These are phyloP conservation scores for Rhorus exstirpatorius DNA, from an alignment of 2,888 invertebrate species.

Conservation along the genomic window DNA sequence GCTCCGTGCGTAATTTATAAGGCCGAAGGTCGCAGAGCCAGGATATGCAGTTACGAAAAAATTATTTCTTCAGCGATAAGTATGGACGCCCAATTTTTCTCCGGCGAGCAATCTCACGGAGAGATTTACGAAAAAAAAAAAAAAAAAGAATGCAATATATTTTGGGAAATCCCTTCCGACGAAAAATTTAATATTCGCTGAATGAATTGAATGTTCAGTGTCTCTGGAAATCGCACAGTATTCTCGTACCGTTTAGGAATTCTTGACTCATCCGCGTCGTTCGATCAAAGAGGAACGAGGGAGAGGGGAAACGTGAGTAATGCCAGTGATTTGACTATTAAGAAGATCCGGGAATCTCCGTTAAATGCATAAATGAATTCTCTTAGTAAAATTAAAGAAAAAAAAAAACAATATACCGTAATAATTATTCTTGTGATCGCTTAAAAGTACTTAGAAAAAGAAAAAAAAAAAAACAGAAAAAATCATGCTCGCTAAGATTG, in stretches of 20 bases:
- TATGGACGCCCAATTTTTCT: neutral
- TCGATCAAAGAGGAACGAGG: neutral
- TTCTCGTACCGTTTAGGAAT: constrained; percentile 35
- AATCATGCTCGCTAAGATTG: neutral
- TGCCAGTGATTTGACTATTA: constrained; percentile 27
- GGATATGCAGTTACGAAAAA: neutral
- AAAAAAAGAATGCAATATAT: neutral
- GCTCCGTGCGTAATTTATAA: neutral
- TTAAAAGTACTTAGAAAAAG: neutral
- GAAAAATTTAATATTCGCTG: constrained; percentile 7
- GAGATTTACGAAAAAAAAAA: neutral
- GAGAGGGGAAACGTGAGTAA: constrained; percentile 38
- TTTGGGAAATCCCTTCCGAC: neutral
- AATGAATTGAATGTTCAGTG: neutral
- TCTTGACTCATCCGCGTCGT: constrained; percentile 56
- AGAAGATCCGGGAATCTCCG: constrained; percentile 39
- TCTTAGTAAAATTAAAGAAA: neutral
- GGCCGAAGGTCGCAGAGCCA: constrained; percentile 13
- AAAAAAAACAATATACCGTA: neutral
- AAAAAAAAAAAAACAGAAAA: constrained; percentile 1
- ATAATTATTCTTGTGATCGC: neutral
- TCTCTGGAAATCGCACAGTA: neutral
- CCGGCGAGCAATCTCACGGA: neutral
- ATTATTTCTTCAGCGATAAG: neutral
- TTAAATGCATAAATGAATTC: constrained; percentile 6